phyloP scores from a whole-genome alignment of 2,113 vertebrate genomes.

The Conger conger region DNA sequence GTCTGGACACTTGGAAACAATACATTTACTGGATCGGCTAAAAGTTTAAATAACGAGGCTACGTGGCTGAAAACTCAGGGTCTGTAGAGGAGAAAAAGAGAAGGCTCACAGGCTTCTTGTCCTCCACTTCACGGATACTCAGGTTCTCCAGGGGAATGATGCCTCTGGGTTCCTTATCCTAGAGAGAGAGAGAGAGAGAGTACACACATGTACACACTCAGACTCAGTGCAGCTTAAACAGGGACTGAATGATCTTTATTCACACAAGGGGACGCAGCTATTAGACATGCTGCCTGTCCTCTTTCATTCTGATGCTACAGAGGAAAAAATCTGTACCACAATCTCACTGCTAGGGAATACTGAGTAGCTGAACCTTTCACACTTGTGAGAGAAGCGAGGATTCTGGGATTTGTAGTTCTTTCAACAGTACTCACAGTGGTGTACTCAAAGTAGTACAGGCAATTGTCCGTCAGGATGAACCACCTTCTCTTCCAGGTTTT shows the following conservation, averaged over 20 bases:
- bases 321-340: background rate
- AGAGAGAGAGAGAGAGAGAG: background rate
- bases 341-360: background rate
- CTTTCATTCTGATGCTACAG: background rate
- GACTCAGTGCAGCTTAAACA: background rate
- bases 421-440: constrained; percentile 82
- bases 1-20: background rate
- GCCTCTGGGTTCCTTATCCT: constrained; percentile 97
- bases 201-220: background rate
- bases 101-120: constrained; percentile 96
- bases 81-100: no score
- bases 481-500: constrained; percentile 98
- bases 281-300: background rate
- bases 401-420: background rate
- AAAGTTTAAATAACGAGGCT: background rate
- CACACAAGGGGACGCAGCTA: background rate
- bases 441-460: constrained; percentile 98
- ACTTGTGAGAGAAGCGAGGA: background rate
- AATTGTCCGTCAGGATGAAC: constrained; percentile 98
- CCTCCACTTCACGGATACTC: constrained; percentile 94
- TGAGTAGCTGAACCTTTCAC: background rate
- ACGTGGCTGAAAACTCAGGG: no score
- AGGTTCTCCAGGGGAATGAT: constrained; percentile 97
- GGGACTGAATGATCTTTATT: background rate
- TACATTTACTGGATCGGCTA: background rate